Conservation (phyloP, 2,888 invertebrate genomes). For the Chloroclystis v-ata region DNA sequence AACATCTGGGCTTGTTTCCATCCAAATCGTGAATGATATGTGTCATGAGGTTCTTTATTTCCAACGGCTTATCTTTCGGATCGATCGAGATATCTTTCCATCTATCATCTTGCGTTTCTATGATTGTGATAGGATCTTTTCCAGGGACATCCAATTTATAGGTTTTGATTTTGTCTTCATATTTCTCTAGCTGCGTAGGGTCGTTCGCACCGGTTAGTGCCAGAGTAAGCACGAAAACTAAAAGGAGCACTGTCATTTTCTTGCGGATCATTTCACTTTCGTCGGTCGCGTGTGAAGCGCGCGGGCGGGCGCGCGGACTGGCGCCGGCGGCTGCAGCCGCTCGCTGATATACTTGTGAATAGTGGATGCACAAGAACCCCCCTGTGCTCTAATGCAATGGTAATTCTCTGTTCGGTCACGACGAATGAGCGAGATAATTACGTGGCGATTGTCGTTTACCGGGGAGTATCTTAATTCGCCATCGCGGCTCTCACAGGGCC, state of each 20-base stretch:
- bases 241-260: conserved; percentile 66
- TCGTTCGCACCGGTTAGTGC: conserved; percentile 50
- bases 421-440: conserved; percentile 73
- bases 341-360: conserved; percentile 73
- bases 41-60: conserved; percentile 63
- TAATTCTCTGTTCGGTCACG: conserved; percentile 70
- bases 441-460: conserved; percentile 66
- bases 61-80: conserved; percentile 43
- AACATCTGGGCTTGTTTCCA: conserved; percentile 58
- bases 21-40: conserved; percentile 64
- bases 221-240: conserved; percentile 50
- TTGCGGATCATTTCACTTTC: conserved; percentile 65
- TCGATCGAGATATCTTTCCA: conserved; percentile 44
- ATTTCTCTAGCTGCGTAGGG: conserved; percentile 54
- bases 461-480: conserved; percentile 68
- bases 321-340: conserved; percentile 50
- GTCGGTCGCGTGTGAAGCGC: conserved; percentile 59
- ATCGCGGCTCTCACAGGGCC: conserved; percentile 68
- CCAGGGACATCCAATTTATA: conserved; percentile 78
- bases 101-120: conserved; percentile 64
- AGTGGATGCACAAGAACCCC: conserved; percentile 68
- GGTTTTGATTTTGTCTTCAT: conserved; percentile 61
- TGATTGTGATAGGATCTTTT: conserved; percentile 76
- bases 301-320: conserved; percentile 63
- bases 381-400: conserved; percentile 70